Evolutionary conservation across 2,113 vertebrate species (phyloP), one percentile per base, ranked within the genome.

Genomic region (Ictalurus punctatus): DNA sequence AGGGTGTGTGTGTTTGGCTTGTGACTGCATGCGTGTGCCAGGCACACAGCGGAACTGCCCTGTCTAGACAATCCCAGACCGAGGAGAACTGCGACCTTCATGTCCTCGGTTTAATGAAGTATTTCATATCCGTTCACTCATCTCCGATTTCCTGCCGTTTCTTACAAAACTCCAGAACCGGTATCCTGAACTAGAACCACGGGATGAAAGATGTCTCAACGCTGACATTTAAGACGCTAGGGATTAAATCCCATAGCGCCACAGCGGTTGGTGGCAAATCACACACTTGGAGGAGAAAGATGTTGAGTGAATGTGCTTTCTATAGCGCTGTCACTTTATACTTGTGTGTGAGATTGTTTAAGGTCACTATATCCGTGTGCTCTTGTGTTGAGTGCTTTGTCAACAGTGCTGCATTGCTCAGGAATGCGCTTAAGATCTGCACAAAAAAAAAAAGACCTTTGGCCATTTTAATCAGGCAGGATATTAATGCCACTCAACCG

Each of bases 71-170:
- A 10, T 44, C 37, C 23, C 83, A 65, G 25, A 6, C 10, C 6
- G 14, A 67, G 61, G 37, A 44, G 23, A 4, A 27, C 83, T 16
- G 21, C 6, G 61, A 67, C 83, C 82, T 84, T 44, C 61, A n/a
- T 48, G 83, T 67, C 83, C 83, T 84, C 69, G 34, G 52, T 2
- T 59, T 80, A 87, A 87, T 87, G 61, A 87, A 87, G 44, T 44
- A 82, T 52, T 67, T 40, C 73, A 21, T 90, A 59, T 88, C 87
- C 37, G 67, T 82, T 83, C 67, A 56, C 67, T 83, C 84, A 34
- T 27, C 83, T 86, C 86, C 10, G 44, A 61, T 44, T 85, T 88
- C 83, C 89, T 65, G 83, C n/a, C 23, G 37, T 83, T 90, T 83
- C 83, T 25, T 71, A 54, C 56, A 65, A 74, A 85, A 82, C 76